A percentile compares a stretch with the other conserved stretches of the same genome.
These are phyloP conservation scores for Radopholus similis DNA, from an alignment of 1,140 invertebrate species.

Conservation along the genomic window DNA sequence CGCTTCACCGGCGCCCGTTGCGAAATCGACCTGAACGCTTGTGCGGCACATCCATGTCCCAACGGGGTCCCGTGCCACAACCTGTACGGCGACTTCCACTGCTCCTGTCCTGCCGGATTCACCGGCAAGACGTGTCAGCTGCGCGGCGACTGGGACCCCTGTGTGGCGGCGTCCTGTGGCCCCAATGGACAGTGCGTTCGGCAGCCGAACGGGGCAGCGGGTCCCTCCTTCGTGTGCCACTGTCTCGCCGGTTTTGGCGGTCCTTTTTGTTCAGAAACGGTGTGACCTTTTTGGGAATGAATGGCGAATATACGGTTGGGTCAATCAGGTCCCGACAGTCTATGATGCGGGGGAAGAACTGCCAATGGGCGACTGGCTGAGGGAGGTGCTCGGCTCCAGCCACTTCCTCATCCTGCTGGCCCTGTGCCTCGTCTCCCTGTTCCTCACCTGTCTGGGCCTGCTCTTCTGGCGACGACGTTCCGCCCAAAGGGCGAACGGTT, in stretches of 20 bases:
- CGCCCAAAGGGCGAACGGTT: conserved; percentile 1
- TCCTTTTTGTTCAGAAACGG: conserved; percentile 1
- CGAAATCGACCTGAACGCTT: conserved; percentile 82
- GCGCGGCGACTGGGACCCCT: conserved; percentile 48
- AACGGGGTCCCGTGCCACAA: conserved; percentile 66
- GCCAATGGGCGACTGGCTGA: conserved; percentile 1
- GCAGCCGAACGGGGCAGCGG: conserved; percentile 1
- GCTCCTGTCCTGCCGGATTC: conserved; percentile 51
- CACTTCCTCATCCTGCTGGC: conserved; percentile 30
- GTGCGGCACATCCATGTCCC: conserved; percentile 80
- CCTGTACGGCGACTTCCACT: conserved; percentile 55
- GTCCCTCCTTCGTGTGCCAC: conserved; percentile 32
- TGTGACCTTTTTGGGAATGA: background rate
- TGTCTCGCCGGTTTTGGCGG: conserved; percentile 13
- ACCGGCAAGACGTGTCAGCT: conserved; percentile 55
- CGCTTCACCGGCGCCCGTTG: conserved; percentile 75
- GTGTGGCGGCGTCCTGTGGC: conserved; percentile 45
- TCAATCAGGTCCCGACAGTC: too few relatives aligned
- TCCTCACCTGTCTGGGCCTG: conserved; percentile 21
- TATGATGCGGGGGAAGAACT: conserved; percentile 13
- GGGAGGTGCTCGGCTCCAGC: conserved; percentile 4
- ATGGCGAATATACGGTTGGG: background rate
- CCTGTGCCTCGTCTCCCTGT: conserved; percentile 26
- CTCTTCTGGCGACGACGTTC: background rate
- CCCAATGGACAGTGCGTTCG: conserved; percentile 38